Evolutionary conservation across 2,113 vertebrate species (phyloP).

Genomic region (Antennarius striatus): DNA sequence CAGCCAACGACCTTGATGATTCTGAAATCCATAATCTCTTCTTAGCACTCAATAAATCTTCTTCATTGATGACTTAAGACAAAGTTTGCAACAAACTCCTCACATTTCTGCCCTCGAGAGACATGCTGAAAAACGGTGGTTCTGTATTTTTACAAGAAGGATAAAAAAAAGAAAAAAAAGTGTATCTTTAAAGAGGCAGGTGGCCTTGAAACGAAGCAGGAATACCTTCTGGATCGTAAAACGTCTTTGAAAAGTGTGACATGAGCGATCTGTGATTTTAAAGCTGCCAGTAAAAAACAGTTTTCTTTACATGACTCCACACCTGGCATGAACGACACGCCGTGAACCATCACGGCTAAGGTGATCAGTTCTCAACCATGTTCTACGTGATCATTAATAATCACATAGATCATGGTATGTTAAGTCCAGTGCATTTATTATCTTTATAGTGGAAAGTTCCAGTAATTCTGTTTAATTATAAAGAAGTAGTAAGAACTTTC

Average conservation of each 20-base stretch:
- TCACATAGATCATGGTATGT: not conserved
- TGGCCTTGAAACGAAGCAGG: constrained; percentile 43
- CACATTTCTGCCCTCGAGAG: constrained; percentile 15
- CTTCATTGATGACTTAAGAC: constrained; percentile 5
- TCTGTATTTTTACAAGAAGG: constrained; percentile 37
- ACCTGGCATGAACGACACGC: constrained; percentile 56
- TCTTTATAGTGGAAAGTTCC: not conserved
- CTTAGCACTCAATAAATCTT: not conserved
- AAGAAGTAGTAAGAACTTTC: no score
- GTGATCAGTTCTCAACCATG: not conserved
- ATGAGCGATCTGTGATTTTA: constrained; percentile 30
- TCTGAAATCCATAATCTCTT: no score
- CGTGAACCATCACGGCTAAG: constrained; percentile 7
- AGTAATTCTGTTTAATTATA: no score
- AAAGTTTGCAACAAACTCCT: constrained; percentile 6
- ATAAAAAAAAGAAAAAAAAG: constrained; percentile 1
- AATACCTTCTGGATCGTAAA: constrained; percentile 50
- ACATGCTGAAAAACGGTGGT: not conserved
- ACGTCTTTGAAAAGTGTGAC: constrained; percentile 42
- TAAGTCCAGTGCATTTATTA: not conserved
- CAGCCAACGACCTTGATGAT: no score
- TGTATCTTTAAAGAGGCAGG: constrained; percentile 13
- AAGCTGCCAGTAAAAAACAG: constrained; percentile 53
- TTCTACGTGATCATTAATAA: not conserved
- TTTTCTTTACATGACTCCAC: constrained; percentile 46